Evolutionary conservation across 2,797 vertebrate genomes (phyloP).

Genomic region (Staurois parvus): DNA sequence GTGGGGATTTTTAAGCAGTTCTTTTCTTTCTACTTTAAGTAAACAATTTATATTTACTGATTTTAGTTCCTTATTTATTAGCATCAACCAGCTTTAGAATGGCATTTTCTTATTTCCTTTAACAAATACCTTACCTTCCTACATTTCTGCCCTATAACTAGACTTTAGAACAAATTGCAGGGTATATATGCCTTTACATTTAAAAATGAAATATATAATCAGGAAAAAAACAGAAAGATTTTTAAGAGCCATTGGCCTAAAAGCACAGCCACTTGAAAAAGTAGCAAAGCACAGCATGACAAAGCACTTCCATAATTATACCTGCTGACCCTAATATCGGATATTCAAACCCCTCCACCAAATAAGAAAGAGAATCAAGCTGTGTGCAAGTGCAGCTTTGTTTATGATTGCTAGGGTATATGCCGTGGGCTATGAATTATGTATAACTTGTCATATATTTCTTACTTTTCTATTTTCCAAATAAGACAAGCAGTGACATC

Average conservation of each 20-base stretch:
- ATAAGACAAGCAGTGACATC: not conserved
- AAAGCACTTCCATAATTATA: slow-evolving; percentile 28
- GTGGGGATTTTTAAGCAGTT: too few species aligned
- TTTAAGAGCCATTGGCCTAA: not conserved
- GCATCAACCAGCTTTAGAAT: not conserved
- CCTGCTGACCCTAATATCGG: slow-evolving; percentile 33
- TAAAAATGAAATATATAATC: not conserved
- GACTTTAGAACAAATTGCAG: not conserved
- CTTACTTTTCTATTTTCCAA: not conserved
- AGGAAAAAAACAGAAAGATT: not conserved
- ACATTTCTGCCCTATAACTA: not conserved
- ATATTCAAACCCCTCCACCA: slow-evolving; percentile 18
- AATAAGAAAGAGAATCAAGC: not conserved
- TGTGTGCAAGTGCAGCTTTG: slow-evolving; percentile 1
- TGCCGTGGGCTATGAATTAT: slow-evolving; percentile 6
- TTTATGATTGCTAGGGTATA: slow-evolving; percentile 17
- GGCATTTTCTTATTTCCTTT: not conserved
- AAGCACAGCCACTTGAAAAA: slow-evolving; percentile 9
- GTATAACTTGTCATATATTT: not conserved
- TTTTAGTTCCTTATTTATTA: not conserved
- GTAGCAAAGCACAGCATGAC: slow-evolving; percentile 14
- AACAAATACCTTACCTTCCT: not conserved
- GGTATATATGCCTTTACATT: not conserved
- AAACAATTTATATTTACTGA: too few species aligned
- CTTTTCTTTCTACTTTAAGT: too few species aligned